Percentiles rank a stretch among this genome's conserved stretches.
Evolutionary conservation across 2,888 invertebrate genomes (phyloP).

Genomic region (Argynnis bischoffii): DNA sequence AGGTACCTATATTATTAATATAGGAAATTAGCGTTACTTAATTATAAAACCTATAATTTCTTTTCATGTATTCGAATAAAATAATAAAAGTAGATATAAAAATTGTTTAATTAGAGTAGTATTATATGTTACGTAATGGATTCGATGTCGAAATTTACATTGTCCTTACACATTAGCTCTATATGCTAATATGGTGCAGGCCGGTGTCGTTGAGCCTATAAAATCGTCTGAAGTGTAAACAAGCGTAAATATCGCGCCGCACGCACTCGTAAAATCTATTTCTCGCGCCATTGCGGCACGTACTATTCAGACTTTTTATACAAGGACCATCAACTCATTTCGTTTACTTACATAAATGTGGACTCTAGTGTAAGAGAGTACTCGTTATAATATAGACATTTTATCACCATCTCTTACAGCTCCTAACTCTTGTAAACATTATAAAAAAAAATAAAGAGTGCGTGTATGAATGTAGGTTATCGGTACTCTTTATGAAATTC

Average conservation of each 20-base stretch:
- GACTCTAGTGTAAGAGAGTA: too few relatives aligned
- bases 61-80: not conserved
- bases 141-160: not conserved
- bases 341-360: conserved; percentile 8
- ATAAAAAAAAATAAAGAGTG: too few relatives aligned
- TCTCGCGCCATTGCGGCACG: conserved; percentile 68
- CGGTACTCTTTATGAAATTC: too few relatives aligned
- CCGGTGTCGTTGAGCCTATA: conserved; percentile 80
- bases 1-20: too few relatives aligned
- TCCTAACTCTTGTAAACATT: too few relatives aligned
- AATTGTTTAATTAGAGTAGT: not conserved
- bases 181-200: conserved; percentile 61
- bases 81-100: too few relatives aligned
- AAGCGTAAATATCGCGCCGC: conserved; percentile 77
- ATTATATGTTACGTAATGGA: not conserved
- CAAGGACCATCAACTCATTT: conserved; percentile 40
- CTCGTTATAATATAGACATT: too few relatives aligned
- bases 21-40: too few relatives aligned
- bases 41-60: too few relatives aligned
- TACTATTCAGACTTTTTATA: conserved; percentile 61
- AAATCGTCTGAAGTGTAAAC: conserved; percentile 78
- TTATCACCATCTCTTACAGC: too few relatives aligned
- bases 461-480: too few relatives aligned
- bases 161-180: conserved; percentile 25
- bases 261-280: conserved; percentile 81